Conservation (phyloP, 2,113 vertebrate genomes). For the Diphyllodes magnificus region DNA sequence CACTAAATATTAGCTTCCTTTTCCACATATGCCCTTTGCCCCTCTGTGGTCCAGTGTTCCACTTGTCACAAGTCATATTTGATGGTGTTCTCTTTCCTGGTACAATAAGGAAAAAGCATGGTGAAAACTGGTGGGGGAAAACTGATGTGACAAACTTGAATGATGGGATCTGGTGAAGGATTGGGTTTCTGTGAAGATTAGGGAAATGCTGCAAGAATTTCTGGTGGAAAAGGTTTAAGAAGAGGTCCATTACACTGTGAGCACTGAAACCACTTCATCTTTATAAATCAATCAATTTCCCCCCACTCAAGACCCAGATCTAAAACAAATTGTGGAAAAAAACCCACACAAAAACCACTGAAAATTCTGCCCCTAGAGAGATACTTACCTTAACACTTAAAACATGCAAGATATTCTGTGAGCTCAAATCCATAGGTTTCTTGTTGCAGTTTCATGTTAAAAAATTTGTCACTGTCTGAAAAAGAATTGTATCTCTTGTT, state of each 20-base stretch:
- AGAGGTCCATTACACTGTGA: neutral
- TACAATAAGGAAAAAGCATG: neutral
- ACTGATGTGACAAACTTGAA: neutral
- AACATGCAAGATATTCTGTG: neutral
- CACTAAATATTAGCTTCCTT: neutral
- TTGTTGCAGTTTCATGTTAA: neutral
- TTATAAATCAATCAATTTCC: neutral
- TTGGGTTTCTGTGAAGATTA: neutral
- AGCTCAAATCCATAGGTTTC: neutral
- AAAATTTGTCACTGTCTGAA: neutral
- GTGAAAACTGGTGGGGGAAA: neutral
- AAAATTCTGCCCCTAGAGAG: neutral
- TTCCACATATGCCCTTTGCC: neutral
- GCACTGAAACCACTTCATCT: neutral
- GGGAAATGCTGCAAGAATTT: neutral
- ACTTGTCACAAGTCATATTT: neutral
- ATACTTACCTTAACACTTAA: neutral
- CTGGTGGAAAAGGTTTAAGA: neutral
- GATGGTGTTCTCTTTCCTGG: neutral
- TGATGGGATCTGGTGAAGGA: neutral
- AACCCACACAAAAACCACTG: accelerated
- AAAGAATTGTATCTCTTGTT: neutral
- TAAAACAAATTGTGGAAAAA: neutral
- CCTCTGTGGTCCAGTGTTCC: neutral
- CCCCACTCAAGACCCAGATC: neutral